A percentile compares a stretch with the other conserved stretches of the same genome.
These are phyloP conservation scores for Orbicella faveolata DNA, from an alignment of 64 coral and sea anemone species.

Conservation along the genomic window DNA sequence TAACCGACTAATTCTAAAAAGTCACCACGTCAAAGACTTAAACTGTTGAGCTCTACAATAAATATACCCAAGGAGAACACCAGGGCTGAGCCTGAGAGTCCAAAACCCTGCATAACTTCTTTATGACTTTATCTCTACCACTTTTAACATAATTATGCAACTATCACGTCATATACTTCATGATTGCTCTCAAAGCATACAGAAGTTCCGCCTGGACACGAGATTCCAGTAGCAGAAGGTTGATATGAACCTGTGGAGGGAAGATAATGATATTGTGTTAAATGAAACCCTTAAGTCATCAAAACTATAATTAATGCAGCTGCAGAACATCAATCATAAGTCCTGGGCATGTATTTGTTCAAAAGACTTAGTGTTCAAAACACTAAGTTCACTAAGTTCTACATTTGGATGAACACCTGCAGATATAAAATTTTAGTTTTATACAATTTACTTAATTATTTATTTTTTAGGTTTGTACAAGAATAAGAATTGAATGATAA, in stretches of 20 bases:
- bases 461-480: no score
- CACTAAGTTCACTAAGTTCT: no score
- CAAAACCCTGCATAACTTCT: not conserved
- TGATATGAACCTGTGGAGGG: constrained; percentile 81
- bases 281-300: no score
- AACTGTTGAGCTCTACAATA: not conserved
- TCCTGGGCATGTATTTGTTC: no score
- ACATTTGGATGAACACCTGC: no score
- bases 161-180: constrained; percentile 89
- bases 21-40: not conserved
- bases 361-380: no score
- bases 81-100: not conserved
- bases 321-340: no score
- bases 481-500: no score
- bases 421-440: no score
- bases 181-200: constrained; percentile 84
- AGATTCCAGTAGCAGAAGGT: constrained; percentile 84
- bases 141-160: not conserved
- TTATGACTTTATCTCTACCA: not conserved
- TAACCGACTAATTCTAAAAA: not conserved
- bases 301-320: no score
- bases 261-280: not conserved
- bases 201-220: constrained; percentile 89
- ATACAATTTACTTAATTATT: no score
- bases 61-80: not conserved